A percentile compares a stretch with the other conserved stretches of the same genome.
Evolutionary conservation across 2,113 vertebrate genomes (phyloP).

Genomic region (Alethe castanea): DNA sequence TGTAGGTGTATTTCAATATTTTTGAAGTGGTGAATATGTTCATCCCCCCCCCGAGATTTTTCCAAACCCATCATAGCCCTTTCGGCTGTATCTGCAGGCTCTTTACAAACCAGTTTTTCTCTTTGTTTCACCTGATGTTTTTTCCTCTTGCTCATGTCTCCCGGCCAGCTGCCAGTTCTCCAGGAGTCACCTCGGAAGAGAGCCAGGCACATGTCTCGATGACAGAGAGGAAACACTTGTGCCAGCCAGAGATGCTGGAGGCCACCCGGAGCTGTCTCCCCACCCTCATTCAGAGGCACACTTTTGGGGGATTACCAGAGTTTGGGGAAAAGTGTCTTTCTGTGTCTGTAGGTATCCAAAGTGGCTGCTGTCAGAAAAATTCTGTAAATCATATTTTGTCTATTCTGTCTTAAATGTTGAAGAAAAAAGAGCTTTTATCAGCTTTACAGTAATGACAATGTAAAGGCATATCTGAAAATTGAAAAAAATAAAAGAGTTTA

Average conservation of each 20-base stretch:
- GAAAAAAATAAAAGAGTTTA: neutral
- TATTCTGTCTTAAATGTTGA: neutral
- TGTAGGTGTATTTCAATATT: neutral
- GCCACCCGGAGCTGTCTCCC: neutral
- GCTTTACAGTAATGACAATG: neutral
- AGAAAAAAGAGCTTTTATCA: neutral
- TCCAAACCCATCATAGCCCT: too few relatives aligned
- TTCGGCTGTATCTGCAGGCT: too few relatives aligned
- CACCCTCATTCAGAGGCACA: rapidly evolving
- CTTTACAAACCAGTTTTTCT: neutral
- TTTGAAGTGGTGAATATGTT: neutral
- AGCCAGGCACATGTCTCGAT: rapidly evolving
- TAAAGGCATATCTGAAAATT: neutral
- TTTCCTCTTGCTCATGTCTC: neutral
- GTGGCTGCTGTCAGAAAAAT: neutral
- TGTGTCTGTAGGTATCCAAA: neutral
- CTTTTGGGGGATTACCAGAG: neutral
- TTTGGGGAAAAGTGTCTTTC: neutral
- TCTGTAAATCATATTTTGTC: neutral
- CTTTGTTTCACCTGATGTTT: neutral
- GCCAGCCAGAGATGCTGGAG: neutral
- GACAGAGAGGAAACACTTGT: neutral
- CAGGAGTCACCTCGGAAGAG: neutral
- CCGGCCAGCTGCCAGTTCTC: neutral
- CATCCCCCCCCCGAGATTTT: rapidly evolving